Evolutionary conservation across 1,140 invertebrate species (phyloP).

Genomic region (Vanessa tameamea): DNA sequence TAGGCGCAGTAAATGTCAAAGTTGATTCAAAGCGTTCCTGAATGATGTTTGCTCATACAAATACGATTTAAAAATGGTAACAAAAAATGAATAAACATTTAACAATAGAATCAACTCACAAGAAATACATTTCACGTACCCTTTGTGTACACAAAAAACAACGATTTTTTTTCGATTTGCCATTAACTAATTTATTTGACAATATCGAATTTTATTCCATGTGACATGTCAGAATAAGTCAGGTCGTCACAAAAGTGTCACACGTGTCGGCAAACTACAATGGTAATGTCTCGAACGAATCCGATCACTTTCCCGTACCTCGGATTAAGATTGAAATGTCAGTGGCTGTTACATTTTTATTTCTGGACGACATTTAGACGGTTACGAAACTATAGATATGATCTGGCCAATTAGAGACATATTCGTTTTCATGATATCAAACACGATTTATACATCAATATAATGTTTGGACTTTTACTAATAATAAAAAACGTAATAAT

Average conservation of each 20-base stretch:
- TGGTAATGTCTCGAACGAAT: constrained; percentile 56
- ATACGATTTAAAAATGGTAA: too few relatives aligned
- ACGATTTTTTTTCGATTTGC: too few relatives aligned
- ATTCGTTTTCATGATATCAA: constrained; percentile 18
- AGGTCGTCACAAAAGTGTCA: background rate
- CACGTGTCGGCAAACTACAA: constrained; percentile 31
- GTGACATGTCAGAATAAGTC: background rate
- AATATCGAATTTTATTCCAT: background rate
- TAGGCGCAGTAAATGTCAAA: constrained; percentile 1
- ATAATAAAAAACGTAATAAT: background rate
- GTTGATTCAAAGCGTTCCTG: background rate
- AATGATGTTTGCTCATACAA: too few relatives aligned
- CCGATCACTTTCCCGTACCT: constrained; percentile 65
- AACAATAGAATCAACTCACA: too few relatives aligned
- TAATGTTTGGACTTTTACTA: background rate
- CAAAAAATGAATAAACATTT: too few relatives aligned
- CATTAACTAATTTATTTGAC: too few relatives aligned
- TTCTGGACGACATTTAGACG: constrained; percentile 70
- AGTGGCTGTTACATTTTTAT: constrained; percentile 77
- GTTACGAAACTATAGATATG: constrained; percentile 63
- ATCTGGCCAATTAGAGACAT: constrained; percentile 74
- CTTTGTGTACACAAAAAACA: too few relatives aligned
- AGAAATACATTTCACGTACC: too few relatives aligned
- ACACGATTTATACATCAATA: constrained; percentile 17
- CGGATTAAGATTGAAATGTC: constrained; percentile 76